These are phyloP conservation scores for Carettochelys insculpta DNA, from an alignment of 2,113 vertebrate genomes.

Conservation along the genomic window DNA sequence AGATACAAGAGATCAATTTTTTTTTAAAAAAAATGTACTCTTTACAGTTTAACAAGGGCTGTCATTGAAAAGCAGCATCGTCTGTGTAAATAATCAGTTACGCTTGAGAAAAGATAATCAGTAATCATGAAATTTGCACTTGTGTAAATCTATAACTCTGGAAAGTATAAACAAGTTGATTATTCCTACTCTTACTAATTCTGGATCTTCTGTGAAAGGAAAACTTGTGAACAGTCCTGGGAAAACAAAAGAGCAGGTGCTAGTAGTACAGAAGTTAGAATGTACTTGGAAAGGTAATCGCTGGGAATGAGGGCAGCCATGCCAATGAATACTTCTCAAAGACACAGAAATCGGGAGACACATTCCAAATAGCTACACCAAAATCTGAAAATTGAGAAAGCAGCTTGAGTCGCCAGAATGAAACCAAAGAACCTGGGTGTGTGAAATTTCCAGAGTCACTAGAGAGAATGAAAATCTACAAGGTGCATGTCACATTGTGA, in stretches of 20 bases:
- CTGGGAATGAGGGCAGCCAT: not conserved
- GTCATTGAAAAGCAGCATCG: conserved; percentile 30
- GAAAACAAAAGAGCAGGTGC: not conserved
- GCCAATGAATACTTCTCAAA: not conserved
- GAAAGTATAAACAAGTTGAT: not conserved
- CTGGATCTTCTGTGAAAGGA: not conserved
- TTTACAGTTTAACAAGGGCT: conserved; percentile 12
- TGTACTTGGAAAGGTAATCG: not conserved
- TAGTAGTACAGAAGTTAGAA: not conserved
- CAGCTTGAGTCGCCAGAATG: not conserved
- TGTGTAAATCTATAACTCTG: not conserved
- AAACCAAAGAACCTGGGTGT: not conserved
- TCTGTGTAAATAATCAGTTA: conserved; percentile 42
- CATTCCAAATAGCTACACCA: fast-evolving
- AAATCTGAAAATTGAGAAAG: not conserved
- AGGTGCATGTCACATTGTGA: not conserved
- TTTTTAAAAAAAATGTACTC: not conserved
- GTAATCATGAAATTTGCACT: conserved; percentile 30
- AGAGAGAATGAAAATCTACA: not conserved
- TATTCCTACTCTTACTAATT: not conserved
- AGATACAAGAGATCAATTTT: not conserved
- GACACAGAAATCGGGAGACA: not conserved
- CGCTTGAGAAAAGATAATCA: conserved; percentile 36
- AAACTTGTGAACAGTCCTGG: fast-evolving
- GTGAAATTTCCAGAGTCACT: not conserved